Evolutionary conservation across 92 coral and sea anemone genomes (phyloP), one percentile per base, ranked within the genome.

Genomic region (Muricea muricata): DNA sequence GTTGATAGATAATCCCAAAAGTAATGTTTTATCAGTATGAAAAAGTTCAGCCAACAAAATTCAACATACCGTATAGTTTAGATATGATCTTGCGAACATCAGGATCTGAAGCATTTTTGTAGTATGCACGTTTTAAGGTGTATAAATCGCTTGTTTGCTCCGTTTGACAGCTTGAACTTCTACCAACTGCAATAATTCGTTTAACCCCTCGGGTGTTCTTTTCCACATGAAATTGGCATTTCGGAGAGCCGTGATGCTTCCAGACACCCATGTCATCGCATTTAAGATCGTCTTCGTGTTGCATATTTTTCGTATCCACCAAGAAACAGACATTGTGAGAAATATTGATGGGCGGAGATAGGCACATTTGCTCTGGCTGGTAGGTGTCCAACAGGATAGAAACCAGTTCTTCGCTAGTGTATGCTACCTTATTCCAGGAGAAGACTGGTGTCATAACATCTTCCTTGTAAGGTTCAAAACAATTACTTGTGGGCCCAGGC

Each of bases 201-300:
- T n/a, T n/a, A n/a, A n/a, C n/a, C n/a, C n/a, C n/a, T n/a, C n/a
- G n/a, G n/a, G n/a, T n/a, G n/a, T n/a, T n/a, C n/a, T n/a, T n/a
- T n/a, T n/a, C n/a, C n/a, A n/a, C n/a, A n/a, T n/a, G n/a, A n/a
- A n/a, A n/a, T n/a, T n/a, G n/a, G n/a, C n/a, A n/a, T n/a, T 37
- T 82, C 33, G 91, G 84, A 23, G 84, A 57, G 12, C 91, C 87
- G 24, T 31, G 82, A 78, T 65, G 87, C 52, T 82, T 73, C 91
- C 91, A 87, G 14, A 39, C 82, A 48, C 91, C 91, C 87, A 82
- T 87, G 23, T 87, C 91, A 31, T 82, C 87, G 29, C 84, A 87
- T 56, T 82, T 87, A 42, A 87, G 7, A 29, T 87, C 87, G 14
- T 87, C 90, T 28, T 29, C 40, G 70, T 72, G 61, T 46, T 80